phyloP scores from a whole-genome alignment of 2,113 vertebrate species.

The Scortum barcoo region DNA sequence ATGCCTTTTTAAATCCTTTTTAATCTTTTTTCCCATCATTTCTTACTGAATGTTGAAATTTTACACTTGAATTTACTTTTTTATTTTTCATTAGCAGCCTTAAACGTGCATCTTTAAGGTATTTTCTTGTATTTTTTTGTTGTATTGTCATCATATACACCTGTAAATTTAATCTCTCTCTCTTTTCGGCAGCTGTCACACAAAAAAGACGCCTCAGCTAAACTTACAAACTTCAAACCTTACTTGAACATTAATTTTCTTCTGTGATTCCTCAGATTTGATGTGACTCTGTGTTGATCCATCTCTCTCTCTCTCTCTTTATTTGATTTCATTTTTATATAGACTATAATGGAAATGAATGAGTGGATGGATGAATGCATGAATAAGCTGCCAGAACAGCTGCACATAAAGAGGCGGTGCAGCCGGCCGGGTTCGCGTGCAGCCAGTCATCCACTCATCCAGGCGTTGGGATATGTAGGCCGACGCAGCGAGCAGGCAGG shows the following conservation, averaged over 20 bases:
- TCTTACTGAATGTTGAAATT: not conserved
- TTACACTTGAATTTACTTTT: not conserved
- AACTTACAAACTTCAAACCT: too few species aligned
- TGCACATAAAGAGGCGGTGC: not conserved
- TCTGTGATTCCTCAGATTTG: not conserved
- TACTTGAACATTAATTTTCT: not conserved
- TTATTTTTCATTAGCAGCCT: not conserved
- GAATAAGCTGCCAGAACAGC: conserved; percentile 31
- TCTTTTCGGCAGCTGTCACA: too few species aligned
- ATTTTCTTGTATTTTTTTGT: not conserved
- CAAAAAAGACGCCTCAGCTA: too few species aligned
- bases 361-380: conserved; percentile 5
- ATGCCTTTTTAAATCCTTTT: too few species aligned
- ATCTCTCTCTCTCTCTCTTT: too few species aligned
- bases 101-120: not conserved
- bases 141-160: not conserved
- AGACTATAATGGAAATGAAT: not conserved
- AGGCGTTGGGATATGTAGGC: conserved; percentile 55
- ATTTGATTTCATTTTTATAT: too few species aligned
- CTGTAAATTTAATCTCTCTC: too few species aligned
- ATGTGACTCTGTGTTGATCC: not conserved
- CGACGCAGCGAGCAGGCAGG: conserved; percentile 43
- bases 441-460: conserved; percentile 30
- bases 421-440: conserved; percentile 24
- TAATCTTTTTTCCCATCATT: too few species aligned